Conservation (phyloP, 2,888 invertebrate species). For the Euplagia quadripunctaria region DNA sequence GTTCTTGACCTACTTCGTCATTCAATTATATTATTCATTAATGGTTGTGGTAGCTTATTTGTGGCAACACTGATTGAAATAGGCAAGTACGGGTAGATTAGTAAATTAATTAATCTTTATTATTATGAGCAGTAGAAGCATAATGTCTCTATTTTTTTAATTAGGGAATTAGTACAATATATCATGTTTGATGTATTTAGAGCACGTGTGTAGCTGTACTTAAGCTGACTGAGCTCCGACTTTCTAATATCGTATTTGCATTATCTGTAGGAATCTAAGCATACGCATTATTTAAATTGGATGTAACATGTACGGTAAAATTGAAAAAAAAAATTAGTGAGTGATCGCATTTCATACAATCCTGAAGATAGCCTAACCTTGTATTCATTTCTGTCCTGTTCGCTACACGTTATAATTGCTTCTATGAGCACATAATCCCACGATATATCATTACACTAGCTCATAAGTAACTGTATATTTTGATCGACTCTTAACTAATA, state of each 20-base stretch:
- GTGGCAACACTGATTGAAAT: neutral
- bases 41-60: constrained; percentile 2
- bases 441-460: neutral
- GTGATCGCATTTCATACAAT: neutral
- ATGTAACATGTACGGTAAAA: neutral
- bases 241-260: neutral
- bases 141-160: neutral
- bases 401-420: neutral
- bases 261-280: neutral
- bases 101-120: neutral
- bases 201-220: neutral
- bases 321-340: neutral
- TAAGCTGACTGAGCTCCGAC: neutral
- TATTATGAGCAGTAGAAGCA: neutral
- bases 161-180: neutral
- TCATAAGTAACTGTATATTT: constrained; percentile 4
- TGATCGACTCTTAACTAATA: neutral
- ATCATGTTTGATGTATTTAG: neutral
- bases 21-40: neutral
- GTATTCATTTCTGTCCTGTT: neutral
- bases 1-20: constrained; percentile 5
- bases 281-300: neutral
- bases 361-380: neutral
- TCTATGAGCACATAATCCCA: neutral
- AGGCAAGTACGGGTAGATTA: neutral